Evolutionary conservation across 2,797 vertebrate species (phyloP).

Genomic region (Tauraco hartlaubi): DNA sequence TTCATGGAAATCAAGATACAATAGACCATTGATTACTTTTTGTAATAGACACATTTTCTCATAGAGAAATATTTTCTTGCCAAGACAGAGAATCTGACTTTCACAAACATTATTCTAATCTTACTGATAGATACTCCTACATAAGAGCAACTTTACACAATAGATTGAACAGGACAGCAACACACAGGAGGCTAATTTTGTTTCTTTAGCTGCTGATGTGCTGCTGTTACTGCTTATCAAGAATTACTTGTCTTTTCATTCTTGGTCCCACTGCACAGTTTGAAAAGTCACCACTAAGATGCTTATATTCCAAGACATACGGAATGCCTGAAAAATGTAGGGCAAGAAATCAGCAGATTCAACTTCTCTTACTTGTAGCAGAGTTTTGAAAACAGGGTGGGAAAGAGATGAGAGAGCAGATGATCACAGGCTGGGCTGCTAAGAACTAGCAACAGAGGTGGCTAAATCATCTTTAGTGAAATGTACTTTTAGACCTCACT

Average conservation of each 20-base stretch:
- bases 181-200: not conserved
- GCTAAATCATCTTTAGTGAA: not conserved
- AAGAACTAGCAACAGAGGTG: not conserved
- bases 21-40: not conserved
- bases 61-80: not conserved
- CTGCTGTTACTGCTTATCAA: not conserved
- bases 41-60: not conserved
- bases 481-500: not conserved
- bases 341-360: not conserved
- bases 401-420: not conserved
- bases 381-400: not conserved
- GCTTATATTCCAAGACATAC: not conserved
- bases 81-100: not conserved
- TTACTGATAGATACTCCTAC: not conserved
- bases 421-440: not conserved
- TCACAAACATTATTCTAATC: not conserved
- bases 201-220: not conserved
- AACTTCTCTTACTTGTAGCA: not conserved
- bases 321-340: not conserved
- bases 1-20: not conserved
- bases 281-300: not conserved
- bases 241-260: not conserved
- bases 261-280: not conserved
- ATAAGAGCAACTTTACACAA: not conserved
- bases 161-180: not conserved